Conservation (phyloP, 2,888 invertebrate species). For the Germaria angustata region DNA sequence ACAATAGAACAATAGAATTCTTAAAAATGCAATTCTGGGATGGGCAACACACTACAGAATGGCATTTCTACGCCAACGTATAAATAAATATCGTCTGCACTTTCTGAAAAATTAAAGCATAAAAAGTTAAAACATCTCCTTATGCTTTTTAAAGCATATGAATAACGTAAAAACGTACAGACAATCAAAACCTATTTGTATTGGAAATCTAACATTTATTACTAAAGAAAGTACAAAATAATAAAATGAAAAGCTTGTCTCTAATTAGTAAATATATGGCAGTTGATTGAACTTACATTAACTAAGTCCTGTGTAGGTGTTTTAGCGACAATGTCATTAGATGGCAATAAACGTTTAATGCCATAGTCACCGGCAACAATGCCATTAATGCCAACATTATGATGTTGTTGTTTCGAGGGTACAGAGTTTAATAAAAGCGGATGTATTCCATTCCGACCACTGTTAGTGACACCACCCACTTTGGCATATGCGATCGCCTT, state of each 20-base stretch:
- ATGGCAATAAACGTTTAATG: conserved; percentile 43
- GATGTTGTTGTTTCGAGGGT: conserved; percentile 18
- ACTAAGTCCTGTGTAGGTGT: conserved; percentile 76
- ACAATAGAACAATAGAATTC: too few relatives aligned
- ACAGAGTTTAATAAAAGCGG: conserved; percentile 35
- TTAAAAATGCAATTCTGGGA: too few relatives aligned
- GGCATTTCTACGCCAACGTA: too few relatives aligned
- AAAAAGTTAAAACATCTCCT: too few relatives aligned
- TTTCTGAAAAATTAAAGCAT: too few relatives aligned
- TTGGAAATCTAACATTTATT: too few relatives aligned
- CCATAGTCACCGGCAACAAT: conserved; percentile 42
- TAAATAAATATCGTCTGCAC: too few relatives aligned
- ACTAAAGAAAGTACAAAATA: background rate
- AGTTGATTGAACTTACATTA: conserved; percentile 71
- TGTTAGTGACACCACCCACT: background rate
- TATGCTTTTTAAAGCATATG: too few relatives aligned
- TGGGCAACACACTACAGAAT: too few relatives aligned
- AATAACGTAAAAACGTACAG: too few relatives aligned
- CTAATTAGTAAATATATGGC: background rate
- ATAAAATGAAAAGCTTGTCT: background rate
- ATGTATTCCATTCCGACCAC: conserved; percentile 43
- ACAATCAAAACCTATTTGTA: too few relatives aligned
- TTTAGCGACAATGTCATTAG: conserved; percentile 71
- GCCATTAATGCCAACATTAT: conserved; percentile 32
- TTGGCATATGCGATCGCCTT: conserved; percentile 34